Percentiles rank a stretch among this genome's conserved stretches.
These are phyloP conservation scores for Tetrax tetrax DNA, from an alignment of 2,113 vertebrate genomes.

Conservation along the genomic window DNA sequence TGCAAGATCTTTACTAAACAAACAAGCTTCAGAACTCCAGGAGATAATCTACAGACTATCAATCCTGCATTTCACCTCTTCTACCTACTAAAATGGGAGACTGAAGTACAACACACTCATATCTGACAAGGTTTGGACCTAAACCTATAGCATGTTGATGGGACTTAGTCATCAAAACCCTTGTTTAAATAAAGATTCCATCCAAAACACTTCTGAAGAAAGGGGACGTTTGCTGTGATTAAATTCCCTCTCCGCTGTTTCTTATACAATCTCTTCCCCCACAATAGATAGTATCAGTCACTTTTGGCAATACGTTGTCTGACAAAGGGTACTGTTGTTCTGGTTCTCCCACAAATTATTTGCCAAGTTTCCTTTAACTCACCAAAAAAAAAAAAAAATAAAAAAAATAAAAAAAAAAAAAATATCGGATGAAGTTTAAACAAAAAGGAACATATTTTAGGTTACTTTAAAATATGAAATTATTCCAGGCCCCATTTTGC, in stretches of 20 bases:
- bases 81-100: neutral
- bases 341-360: neutral
- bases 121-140: neutral
- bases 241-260: neutral
- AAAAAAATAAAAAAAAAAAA: neutral
- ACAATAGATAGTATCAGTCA: neutral
- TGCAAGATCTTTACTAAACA: neutral
- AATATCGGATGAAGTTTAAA: neutral
- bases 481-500: neutral
- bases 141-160: neutral
- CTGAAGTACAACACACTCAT: rapidly evolving
- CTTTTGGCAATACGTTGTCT: neutral
- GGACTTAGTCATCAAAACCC: neutral
- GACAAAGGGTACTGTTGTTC: neutral
- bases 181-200: neutral
- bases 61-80: neutral
- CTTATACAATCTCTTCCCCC: neutral
- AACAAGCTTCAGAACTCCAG: neutral
- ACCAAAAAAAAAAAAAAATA: rapidly evolving
- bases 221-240: neutral
- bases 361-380: neutral
- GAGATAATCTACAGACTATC: neutral
- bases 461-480: neutral
- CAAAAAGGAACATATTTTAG: neutral
- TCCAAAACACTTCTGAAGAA: neutral